phyloP scores from a whole-genome alignment of 2,888 invertebrate species.

The Desoria tigrina region DNA sequence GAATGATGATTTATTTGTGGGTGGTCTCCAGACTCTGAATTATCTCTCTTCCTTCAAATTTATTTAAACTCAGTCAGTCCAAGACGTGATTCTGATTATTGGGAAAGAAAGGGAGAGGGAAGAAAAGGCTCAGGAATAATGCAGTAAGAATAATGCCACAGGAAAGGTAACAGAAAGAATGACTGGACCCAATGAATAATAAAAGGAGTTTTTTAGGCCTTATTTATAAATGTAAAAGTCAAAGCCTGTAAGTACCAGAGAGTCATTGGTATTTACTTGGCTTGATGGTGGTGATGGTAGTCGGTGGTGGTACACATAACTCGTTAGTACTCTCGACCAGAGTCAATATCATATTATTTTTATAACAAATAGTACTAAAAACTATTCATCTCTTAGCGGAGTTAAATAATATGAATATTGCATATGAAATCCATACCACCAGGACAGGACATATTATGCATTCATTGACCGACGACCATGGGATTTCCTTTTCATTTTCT shows the following conservation, averaged over 20 bases:
- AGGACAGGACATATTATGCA: background rate
- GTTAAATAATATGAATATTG: too few relatives aligned
- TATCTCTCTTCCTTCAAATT: conserved; percentile 38
- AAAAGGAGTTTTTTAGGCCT: conserved; percentile 12
- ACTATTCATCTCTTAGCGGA: background rate
- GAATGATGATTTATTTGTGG: conserved; percentile 49
- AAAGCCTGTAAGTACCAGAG: background rate
- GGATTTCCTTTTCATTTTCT: conserved; percentile 40
- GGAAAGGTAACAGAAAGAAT: conserved; percentile 10
- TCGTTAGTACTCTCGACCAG: background rate
- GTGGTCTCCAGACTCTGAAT: conserved; percentile 46
- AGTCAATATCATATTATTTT: too few relatives aligned
- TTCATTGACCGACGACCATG: conserved; percentile 8
- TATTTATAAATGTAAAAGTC: background rate
- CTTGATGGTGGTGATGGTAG: background rate
- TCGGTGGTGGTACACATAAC: background rate
- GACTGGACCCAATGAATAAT: conserved; percentile 19
- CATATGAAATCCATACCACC: too few relatives aligned
- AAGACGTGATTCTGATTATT: conserved; percentile 47
- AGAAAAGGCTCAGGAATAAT: conserved; percentile 19
- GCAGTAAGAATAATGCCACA: conserved; percentile 20
- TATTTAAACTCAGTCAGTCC: conserved; percentile 36
- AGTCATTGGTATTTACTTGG: conserved; percentile 7
- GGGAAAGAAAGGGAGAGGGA: conserved; percentile 36
- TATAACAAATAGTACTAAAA: too few relatives aligned